Conservation (phyloP, 2,113 vertebrate genomes). For the Upupa epops region DNA sequence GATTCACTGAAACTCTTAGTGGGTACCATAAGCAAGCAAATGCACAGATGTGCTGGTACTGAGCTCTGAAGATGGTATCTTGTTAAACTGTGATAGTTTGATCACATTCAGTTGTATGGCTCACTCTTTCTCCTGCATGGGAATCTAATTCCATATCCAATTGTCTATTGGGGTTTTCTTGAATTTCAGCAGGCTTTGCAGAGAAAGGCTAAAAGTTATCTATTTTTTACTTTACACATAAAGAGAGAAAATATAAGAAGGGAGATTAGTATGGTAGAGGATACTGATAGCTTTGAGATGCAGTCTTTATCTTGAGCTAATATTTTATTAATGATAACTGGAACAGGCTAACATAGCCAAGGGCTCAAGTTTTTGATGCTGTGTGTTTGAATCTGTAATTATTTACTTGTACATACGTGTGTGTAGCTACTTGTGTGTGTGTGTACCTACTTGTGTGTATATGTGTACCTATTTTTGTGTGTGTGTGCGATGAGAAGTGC, state of each 20-base stretch:
- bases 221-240: background rate
- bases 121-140: background rate
- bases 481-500: background rate
- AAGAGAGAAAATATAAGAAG: background rate
- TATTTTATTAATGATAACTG: background rate
- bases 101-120: background rate
- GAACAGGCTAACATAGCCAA: background rate
- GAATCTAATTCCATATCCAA: background rate
- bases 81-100: background rate
- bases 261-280: background rate
- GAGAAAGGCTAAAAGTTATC: background rate
- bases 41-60: background rate
- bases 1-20: background rate
- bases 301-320: background rate
- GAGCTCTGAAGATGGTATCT: background rate
- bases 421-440: too few relatives aligned
- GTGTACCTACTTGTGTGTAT: too few relatives aligned
- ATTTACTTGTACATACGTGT: background rate
- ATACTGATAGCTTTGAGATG: background rate
- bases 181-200: background rate
- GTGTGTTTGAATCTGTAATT: too few relatives aligned
- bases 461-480: too few relatives aligned
- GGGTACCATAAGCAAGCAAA: background rate
- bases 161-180: background rate
- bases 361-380: background rate